These are phyloP conservation scores for Eristalis arbustorum DNA, from an alignment of 2,888 invertebrate genomes.

Conservation along the genomic window DNA sequence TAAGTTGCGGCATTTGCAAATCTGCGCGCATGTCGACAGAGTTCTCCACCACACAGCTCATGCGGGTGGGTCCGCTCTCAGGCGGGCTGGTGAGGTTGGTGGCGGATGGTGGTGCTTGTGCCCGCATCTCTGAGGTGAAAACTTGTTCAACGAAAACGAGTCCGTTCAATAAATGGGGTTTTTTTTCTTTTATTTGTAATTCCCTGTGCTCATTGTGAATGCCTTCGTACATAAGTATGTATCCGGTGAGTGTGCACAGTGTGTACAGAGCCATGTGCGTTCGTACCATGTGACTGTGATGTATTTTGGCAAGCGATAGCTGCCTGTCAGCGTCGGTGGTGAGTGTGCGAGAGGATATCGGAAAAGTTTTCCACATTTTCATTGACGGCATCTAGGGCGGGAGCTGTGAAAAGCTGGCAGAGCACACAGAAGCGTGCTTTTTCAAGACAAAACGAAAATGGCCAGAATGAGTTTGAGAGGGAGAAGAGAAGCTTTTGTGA, in stretches of 20 bases:
- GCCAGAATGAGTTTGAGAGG: background rate
- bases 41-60: conserved; percentile 16
- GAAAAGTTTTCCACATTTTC: conserved; percentile 37
- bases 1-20: conserved; percentile 64
- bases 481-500: background rate
- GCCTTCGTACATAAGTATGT: background rate
- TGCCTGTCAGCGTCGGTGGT: background rate
- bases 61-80: conserved; percentile 41
- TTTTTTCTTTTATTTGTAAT: background rate
- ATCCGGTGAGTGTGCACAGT: background rate
- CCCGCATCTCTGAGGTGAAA: conserved; percentile 62
- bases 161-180: conserved; percentile 42
- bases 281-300: conserved; percentile 53
- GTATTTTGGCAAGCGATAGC: background rate
- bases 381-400: conserved; percentile 50
- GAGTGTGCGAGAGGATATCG: conserved; percentile 4
- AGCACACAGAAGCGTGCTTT: background rate
- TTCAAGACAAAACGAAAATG: background rate
- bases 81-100: conserved; percentile 1
- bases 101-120: conserved; percentile 6
- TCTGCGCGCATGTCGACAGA: conserved; percentile 63
- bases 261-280: conserved; percentile 52
- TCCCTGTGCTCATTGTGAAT: conserved; percentile 1
- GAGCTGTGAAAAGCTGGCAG: conserved; percentile 10
- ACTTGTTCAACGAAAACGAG: conserved; percentile 43